Base-by-base conservation (phyloP, 2,797 vertebrate species). In the Taeniopygia guttata region DNA sequence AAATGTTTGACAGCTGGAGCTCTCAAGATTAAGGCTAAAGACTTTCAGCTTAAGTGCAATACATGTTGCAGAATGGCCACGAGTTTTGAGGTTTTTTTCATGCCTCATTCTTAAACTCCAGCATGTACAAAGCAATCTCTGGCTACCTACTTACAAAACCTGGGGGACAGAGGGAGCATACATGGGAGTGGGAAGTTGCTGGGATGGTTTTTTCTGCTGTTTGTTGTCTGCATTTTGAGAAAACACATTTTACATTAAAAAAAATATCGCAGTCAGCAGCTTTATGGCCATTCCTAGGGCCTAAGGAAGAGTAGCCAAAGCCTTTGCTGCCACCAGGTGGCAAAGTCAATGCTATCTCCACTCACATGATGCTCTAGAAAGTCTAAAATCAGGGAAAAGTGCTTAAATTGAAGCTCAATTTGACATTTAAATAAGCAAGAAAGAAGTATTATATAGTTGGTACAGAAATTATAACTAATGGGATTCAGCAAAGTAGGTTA, bases 291-390 rank as follows among this genome's bases (percentile, higher is more conserved):
- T 30, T 56, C 19, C 46, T 13, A 10, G 6, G 3, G 12, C 5
- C 6, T 29, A 49, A 62, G 7, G 13, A 32, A 56, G 18, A 45
- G 27, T 8, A 62, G 55, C 54, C 68, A 93, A 97, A 95, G 95
- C 27, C 45, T 97, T 94, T 97, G 96, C 96, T 97, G 98, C 97
- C 98, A 98, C 89, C 98, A 77, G 70, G 98, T 97, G 98, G 97
- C 88, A 72, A 54, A 74, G 40, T 12, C 42, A 30, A 16, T 6
- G 0, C 11, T 15, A 18, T 5, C 43, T 27, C 42, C 38, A 42
- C 23, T 29, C 60, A 49, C 43, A 46, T 2, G 30, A 70, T 36
- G 16, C 13, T 25, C 23, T 10, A 11, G 9, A 43, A n/a, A 20
- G 5, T 60, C 10, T 32, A 58, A 72, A 70, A 60, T 16, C 25